These are phyloP conservation scores for Anhinga anhinga DNA, from an alignment of 2,113 vertebrate genomes.

Conservation along the genomic window DNA sequence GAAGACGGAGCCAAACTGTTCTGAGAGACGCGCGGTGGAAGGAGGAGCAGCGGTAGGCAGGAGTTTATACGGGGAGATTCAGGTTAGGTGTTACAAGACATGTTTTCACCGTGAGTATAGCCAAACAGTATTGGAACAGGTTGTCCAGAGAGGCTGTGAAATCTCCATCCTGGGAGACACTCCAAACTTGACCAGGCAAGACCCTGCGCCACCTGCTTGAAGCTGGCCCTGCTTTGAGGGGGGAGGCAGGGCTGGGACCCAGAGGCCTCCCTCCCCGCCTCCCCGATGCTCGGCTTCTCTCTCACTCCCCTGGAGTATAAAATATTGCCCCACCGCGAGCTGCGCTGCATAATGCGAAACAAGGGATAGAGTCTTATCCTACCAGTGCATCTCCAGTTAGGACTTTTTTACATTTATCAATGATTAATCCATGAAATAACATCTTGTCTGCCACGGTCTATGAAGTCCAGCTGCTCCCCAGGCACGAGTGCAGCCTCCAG, in stretches of 20 bases:
- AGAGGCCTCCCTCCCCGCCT: not conserved
- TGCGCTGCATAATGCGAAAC: not conserved
- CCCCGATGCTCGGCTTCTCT: not conserved
- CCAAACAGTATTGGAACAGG: not conserved
- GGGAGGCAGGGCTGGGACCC: not conserved
- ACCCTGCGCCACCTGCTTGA: not conserved
- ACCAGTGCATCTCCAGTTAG: not conserved
- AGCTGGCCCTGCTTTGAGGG: not conserved
- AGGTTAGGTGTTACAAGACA: not conserved
- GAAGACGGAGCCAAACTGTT: not conserved
- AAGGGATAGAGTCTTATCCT: not conserved
- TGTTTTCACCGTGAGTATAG: not conserved
- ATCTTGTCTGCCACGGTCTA: not conserved
- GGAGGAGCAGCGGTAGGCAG: not conserved
- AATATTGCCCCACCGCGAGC: rapidly evolving
- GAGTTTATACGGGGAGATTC: not conserved
- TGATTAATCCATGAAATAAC: not conserved
- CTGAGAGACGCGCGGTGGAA: rapidly evolving
- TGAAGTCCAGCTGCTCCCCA: not conserved
- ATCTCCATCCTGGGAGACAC: not conserved
- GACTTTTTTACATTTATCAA: not conserved
- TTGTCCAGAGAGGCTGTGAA: not conserved
- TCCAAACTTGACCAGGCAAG: not conserved
- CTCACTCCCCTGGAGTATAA: too few species aligned
- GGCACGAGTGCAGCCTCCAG: not conserved